Percentiles rank a stretch among this genome's conserved stretches.
phyloP scores from a whole-genome alignment of 92 coral and sea anemone species.

The Bergia puertoricense region DNA sequence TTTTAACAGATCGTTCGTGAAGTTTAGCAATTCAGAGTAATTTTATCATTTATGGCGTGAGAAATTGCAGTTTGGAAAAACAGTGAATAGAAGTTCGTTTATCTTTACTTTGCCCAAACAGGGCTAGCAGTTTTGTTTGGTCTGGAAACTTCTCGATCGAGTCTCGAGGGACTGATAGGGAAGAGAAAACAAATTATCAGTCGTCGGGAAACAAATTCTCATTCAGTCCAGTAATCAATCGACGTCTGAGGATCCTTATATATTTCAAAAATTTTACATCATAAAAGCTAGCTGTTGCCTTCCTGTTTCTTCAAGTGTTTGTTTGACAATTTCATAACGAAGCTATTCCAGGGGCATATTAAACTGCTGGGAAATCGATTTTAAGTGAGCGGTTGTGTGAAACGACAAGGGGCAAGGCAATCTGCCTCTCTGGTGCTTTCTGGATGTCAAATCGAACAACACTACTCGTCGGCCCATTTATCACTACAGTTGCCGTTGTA shows the following conservation, averaged over 20 bases:
- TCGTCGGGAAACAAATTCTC: conserved; percentile 11
- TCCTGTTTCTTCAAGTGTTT: neutral
- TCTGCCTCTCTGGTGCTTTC: conserved; percentile 13
- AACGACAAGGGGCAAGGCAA: neutral
- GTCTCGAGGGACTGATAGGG: neutral
- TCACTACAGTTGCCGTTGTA: conserved; percentile 6
- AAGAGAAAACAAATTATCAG: neutral
- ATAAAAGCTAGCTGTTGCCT: neutral
- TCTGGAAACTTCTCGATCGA: neutral
- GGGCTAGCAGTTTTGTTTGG: neutral
- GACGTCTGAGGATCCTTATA: neutral
- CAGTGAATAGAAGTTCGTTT: neutral
- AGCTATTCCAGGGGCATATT: neutral
- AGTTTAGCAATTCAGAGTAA: conserved; percentile 7
- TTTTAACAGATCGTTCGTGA: conserved; percentile 12
- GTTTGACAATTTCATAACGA: neutral
- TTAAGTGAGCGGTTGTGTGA: conserved; percentile 10
- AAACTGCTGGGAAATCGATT: neutral
- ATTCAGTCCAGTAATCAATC: neutral
- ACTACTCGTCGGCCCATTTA: neutral
- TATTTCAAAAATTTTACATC: conserved; percentile 7
- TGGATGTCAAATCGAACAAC: conserved; percentile 13
- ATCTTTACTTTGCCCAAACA: conserved; percentile 7
- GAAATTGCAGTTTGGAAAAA: neutral
- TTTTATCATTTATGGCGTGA: conserved; percentile 6